phyloP scores from a whole-genome alignment of 2,888 invertebrate species.

The Acleris sparsana region DNA sequence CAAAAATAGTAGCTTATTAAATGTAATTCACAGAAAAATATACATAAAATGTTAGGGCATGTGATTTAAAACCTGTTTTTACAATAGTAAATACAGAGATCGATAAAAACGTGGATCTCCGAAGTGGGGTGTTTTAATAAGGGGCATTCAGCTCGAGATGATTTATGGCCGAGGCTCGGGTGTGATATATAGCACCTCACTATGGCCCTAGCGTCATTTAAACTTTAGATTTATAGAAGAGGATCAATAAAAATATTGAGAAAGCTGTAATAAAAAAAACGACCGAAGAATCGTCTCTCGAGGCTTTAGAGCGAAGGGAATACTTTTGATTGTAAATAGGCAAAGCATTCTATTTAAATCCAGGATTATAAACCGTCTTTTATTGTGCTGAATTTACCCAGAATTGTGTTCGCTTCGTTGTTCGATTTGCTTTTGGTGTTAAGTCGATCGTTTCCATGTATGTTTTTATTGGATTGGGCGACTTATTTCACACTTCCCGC shows the following conservation, averaged over 20 bases:
- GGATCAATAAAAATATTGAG: constrained; percentile 69
- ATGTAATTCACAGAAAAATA: neutral
- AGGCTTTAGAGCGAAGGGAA: constrained; percentile 40
- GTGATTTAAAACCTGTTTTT: constrained; percentile 27
- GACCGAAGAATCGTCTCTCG: constrained; percentile 50
- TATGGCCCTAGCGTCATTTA: constrained; percentile 54
- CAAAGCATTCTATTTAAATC: constrained; percentile 58
- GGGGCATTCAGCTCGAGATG: constrained; percentile 56
- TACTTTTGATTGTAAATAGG: constrained; percentile 58
- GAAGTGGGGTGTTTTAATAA: constrained; percentile 59
- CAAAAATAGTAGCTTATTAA: neutral
- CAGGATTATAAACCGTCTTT: constrained; percentile 58
- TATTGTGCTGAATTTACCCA: constrained; percentile 43
- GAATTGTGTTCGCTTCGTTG: constrained; percentile 27
- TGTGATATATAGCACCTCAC: constrained; percentile 65
- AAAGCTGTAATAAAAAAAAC: constrained; percentile 59
- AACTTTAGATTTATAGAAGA: constrained; percentile 65
- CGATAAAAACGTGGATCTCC: constrained; percentile 40
- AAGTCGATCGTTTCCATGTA: constrained; percentile 41
- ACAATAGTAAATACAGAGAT: constrained; percentile 39
- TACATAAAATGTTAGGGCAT: constrained; percentile 13
- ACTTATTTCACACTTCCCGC: constrained; percentile 66
- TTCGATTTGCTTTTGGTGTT: constrained; percentile 46
- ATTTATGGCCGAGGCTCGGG: constrained; percentile 63
- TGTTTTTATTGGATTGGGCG: constrained; percentile 53